A percentile compares a stretch with the other conserved stretches of the same genome.
These are phyloP conservation scores for Tylochromis polylepis DNA, from an alignment of 2,113 vertebrate genomes.

Conservation along the genomic window DNA sequence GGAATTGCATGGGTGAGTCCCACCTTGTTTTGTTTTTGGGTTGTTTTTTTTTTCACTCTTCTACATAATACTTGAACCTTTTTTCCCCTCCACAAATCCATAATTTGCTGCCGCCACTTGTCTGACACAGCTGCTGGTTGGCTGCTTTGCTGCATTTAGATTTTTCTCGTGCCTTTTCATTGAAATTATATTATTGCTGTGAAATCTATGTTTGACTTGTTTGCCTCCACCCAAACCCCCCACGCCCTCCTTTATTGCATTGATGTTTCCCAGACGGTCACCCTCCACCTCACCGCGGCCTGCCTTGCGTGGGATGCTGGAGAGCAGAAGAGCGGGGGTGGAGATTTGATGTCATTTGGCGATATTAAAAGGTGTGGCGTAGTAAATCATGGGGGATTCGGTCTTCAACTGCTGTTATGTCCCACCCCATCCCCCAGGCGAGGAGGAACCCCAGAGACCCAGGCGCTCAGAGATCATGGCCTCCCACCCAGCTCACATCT, in stretches of 20 bases:
- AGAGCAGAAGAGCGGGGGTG: conserved; percentile 5
- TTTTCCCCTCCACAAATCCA: rapidly evolving
- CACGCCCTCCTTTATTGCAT: neutral
- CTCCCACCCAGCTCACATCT: conserved; percentile 31
- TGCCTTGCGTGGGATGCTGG: conserved; percentile 30
- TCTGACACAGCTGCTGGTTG: conserved; percentile 6
- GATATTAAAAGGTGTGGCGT: conserved; percentile 8
- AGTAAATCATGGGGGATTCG: conserved; percentile 66
- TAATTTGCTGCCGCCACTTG: neutral
- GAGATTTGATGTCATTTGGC: conserved; percentile 32
- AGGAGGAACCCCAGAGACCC: conserved; percentile 29
- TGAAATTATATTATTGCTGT: neutral
- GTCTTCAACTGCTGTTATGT: conserved; percentile 77
- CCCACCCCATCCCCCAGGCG: conserved; percentile 72
- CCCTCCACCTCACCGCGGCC: neutral
- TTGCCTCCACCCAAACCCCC: neutral
- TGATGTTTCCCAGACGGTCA: conserved; percentile 24
- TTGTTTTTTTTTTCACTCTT: neutral
- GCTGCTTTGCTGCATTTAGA: neutral
- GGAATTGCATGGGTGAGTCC: neutral
- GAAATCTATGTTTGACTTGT: neutral
- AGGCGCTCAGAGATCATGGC: conserved; percentile 67
- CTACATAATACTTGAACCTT: neutral
- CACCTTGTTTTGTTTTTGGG: neutral
- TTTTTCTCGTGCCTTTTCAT: neutral